phyloP scores from a whole-genome alignment of 2,113 vertebrate species.

The Chamaetylas fuelleborni region DNA sequence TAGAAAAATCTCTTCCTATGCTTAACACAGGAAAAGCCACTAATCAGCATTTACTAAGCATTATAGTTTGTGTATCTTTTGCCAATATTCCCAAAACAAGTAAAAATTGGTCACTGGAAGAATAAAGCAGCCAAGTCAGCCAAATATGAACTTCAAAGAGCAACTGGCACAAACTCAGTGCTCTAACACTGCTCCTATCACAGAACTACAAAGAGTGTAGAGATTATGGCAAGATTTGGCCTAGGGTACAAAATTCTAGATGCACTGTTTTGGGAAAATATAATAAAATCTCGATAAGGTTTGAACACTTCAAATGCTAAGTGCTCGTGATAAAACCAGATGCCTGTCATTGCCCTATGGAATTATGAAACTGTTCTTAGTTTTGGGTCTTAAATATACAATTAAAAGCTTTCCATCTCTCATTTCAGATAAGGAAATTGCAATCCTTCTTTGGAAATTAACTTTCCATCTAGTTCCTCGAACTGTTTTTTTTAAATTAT shows the following conservation, averaged over 20 bases:
- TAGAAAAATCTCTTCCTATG: not conserved
- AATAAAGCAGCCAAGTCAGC: not conserved
- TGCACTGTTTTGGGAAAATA: not conserved
- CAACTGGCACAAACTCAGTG: not conserved
- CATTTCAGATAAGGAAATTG: not conserved
- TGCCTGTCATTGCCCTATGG: not conserved
- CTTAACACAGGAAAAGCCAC: not conserved
- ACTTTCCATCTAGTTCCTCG: not conserved
- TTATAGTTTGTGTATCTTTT: not conserved
- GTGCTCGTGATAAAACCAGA: not conserved
- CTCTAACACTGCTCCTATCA: not conserved
- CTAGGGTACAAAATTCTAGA: not conserved
- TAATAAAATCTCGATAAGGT: not conserved
- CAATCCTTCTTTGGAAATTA: not conserved
- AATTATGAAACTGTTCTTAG: not conserved
- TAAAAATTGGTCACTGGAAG: not conserved
- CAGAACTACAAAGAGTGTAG: not conserved
- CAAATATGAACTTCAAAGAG: not conserved
- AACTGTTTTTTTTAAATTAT: not conserved
- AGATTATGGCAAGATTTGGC: not conserved
- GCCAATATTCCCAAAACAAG: not conserved
- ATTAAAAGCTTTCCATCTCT: not conserved
- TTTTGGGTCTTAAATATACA: not conserved
- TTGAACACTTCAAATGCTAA: conserved; percentile 39
- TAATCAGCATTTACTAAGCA: not conserved